Conservation (phyloP, 2,797 vertebrate species). For the Gambelia wislizenii region DNA sequence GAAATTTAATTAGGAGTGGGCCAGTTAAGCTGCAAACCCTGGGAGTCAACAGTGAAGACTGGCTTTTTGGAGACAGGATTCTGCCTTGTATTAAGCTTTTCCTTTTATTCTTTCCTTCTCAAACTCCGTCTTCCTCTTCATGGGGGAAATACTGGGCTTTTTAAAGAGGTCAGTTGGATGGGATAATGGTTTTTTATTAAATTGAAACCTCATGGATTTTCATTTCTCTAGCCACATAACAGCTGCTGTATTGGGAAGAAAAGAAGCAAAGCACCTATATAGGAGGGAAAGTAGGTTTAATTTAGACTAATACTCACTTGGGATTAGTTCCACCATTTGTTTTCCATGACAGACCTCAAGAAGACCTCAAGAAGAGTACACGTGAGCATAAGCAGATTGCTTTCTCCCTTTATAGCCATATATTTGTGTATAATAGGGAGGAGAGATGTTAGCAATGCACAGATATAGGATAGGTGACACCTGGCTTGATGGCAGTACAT, state of each 20-base stretch:
- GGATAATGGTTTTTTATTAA: slow-evolving; percentile 55
- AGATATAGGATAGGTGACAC: no score
- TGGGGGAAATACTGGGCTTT: slow-evolving; percentile 52
- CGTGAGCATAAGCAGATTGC: neutral
- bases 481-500: no score
- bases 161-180: slow-evolving; percentile 58
- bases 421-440: no score
- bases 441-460: no score
- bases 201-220: slow-evolving; percentile 61
- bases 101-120: slow-evolving; percentile 57
- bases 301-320: neutral
- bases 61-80: slow-evolving; percentile 23
- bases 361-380: neutral
- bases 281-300: neutral
- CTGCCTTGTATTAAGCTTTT: slow-evolving; percentile 50
- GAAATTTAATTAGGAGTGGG: slow-evolving; percentile 51
- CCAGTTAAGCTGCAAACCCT: slow-evolving; percentile 30
- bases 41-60: slow-evolving; percentile 15
- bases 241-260: neutral
- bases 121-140: slow-evolving; percentile 49
- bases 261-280: slow-evolving; percentile 40
- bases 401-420: no score
- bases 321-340: neutral
- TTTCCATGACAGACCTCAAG: neutral
- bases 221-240: slow-evolving; percentile 18